Evolutionary conservation across 2,797 vertebrate species (phyloP).

Genomic region (Tolypeutes matacus): DNA sequence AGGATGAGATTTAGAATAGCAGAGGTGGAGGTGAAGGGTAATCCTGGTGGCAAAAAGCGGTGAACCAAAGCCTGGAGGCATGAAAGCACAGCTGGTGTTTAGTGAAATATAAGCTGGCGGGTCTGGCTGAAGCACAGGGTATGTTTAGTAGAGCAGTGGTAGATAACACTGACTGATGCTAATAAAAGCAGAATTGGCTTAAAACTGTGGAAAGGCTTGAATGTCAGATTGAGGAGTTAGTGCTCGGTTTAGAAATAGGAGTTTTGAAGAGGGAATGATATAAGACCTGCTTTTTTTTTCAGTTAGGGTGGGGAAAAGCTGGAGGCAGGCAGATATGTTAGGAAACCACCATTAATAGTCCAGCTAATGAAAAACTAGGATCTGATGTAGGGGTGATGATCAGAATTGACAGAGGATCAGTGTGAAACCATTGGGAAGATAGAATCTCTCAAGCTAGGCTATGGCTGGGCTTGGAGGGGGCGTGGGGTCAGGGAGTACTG

Average conservation of each 20-base stretch:
- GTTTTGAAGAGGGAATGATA: constrained; percentile 45
- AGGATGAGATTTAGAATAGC: constrained; percentile 13
- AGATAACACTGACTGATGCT: not conserved
- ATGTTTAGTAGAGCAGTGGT: not conserved
- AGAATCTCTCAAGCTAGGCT: not conserved
- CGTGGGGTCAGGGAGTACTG: not conserved
- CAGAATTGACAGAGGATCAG: not conserved
- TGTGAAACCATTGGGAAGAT: not conserved
- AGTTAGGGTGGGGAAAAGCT: constrained; percentile 14
- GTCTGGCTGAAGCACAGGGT: not conserved
- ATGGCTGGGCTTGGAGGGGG: not conserved
- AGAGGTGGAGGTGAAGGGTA: not conserved
- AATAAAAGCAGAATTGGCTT: not conserved
- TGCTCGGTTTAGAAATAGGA: constrained; percentile 51
- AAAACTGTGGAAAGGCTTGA: constrained; percentile 11
- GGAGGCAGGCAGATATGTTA: not conserved
- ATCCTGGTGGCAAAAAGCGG: not conserved
- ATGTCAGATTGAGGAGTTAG: not conserved
- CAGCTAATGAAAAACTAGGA: constrained; percentile 21
- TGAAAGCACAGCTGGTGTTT: not conserved
- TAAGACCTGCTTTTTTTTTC: not conserved
- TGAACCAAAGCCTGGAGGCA: not conserved
- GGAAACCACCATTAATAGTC: not conserved
- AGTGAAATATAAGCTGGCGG: not conserved
- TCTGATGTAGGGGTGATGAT: not conserved